A percentile compares a stretch with the other conserved stretches of the same genome.
These are phyloP conservation scores for Pyrgus malvae DNA, from an alignment of 2,888 invertebrate species.

Conservation along the genomic window DNA sequence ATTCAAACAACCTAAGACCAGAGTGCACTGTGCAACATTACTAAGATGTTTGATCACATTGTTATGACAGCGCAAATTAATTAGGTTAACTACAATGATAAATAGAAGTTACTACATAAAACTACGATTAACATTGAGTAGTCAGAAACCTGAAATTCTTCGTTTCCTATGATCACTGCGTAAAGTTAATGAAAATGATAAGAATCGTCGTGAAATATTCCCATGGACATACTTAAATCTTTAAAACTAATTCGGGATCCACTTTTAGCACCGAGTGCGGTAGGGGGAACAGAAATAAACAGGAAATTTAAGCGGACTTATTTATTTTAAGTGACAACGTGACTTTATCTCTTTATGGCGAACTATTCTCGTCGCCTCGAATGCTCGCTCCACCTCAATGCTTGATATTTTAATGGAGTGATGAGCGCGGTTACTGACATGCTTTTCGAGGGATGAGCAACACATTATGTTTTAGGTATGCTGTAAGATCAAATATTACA, in stretches of 20 bases:
- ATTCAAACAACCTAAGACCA: no score
- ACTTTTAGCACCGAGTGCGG: slow-evolving; percentile 52
- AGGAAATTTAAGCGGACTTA: slow-evolving; percentile 68
- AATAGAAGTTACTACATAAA: no score
- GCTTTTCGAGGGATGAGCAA: neutral
- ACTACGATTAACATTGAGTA: no score
- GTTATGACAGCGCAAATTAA: no score
- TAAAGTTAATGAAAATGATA: no score
- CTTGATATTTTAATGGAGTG: slow-evolving; percentile 22
- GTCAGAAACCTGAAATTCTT: no score
- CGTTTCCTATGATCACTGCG: no score
- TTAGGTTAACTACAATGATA: no score
- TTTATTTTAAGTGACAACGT: slow-evolving; percentile 72
- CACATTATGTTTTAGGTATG: neutral
- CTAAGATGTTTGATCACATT: no score
- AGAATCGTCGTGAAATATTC: neutral
- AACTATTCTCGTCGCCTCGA: slow-evolving; percentile 48
- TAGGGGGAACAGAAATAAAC: slow-evolving; percentile 68
- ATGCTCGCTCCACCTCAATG: slow-evolving; percentile 14
- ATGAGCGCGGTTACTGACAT: neutral
- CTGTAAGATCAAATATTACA: no score
- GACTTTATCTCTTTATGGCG: slow-evolving; percentile 60
- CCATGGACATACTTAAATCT: slow-evolving; percentile 38
- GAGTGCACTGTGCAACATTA: no score
- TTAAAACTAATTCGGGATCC: slow-evolving; percentile 45